Evolutionary conservation across 2,113 vertebrate genomes (phyloP).

Genomic region (Campylorhamphus procurvoides): DNA sequence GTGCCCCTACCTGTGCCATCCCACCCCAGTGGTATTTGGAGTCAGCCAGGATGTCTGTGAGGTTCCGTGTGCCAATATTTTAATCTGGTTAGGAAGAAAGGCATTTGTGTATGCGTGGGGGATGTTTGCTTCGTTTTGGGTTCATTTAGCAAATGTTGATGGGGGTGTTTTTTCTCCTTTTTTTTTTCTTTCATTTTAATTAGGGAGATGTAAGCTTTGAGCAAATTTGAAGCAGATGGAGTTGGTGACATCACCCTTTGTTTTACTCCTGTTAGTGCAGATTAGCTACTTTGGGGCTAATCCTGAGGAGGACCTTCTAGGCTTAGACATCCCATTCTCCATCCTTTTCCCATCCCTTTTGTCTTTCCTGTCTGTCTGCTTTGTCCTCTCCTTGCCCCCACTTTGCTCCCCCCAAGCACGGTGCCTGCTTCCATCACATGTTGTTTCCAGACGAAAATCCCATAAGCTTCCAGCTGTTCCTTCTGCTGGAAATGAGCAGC

Average conservation of each 20-base stretch:
- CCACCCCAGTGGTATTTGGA: not conserved
- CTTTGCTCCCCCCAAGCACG: fast-evolving
- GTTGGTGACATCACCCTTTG: not conserved
- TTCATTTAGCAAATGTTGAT: not conserved
- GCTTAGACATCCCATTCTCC: not conserved
- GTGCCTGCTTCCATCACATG: not conserved
- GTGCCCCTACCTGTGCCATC: not conserved
- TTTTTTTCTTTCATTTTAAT: not conserved
- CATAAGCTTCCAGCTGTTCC: not conserved
- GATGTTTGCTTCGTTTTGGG: not conserved
- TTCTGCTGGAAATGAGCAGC: not conserved
- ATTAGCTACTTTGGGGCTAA: not conserved
- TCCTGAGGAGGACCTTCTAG: not conserved
- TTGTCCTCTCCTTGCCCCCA: not conserved
- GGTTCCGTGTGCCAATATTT: not conserved
- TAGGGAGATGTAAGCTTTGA: not conserved
- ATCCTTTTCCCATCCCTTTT: not conserved
- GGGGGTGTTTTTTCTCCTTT: not conserved
- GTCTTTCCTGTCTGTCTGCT: not conserved
- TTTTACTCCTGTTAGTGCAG: constrained; percentile 10
- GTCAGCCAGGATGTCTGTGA: not conserved
- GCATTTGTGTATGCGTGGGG: not conserved
- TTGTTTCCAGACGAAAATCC: not conserved
- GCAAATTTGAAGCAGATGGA: constrained; percentile 45
- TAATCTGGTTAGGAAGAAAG: not conserved